Conservation (phyloP, 2,113 vertebrate genomes). For the Scomber japonicus region DNA sequence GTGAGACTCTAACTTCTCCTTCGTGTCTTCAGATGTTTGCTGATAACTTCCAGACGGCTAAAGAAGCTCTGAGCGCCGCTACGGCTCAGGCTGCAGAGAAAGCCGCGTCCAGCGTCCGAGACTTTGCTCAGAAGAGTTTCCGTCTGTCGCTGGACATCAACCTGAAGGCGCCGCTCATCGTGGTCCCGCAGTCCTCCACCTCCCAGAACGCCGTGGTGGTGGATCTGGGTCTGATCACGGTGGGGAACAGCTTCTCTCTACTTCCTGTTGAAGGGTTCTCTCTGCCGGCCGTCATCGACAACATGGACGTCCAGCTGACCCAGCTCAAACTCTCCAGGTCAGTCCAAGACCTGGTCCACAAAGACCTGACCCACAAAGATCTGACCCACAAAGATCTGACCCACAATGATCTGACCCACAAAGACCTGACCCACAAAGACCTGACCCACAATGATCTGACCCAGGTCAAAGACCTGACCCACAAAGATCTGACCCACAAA, state of each 20-base stretch:
- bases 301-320: constrained; percentile 90
- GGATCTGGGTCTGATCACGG: constrained; percentile 92
- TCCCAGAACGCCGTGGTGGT: constrained; percentile 89
- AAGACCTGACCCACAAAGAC: no score
- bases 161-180: constrained; percentile 93
- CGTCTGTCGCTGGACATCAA: constrained; percentile 89
- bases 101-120: constrained; percentile 92
- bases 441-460: no score
- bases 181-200: constrained; percentile 92
- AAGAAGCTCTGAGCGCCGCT: constrained; percentile 90
- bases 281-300: constrained; percentile 91
- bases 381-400: constrained; percentile 33
- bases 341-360: background rate
- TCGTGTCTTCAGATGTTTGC: no score
- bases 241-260: constrained; percentile 90
- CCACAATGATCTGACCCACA: constrained; percentile 62
- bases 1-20: no score
- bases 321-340: constrained; percentile 94
- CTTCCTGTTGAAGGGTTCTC: constrained; percentile 80
- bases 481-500: no score
- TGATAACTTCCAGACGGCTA: constrained; percentile 92
- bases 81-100: constrained; percentile 93
- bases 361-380: no score
- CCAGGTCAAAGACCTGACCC: no score
- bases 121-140: constrained; percentile 92